A percentile compares a stretch with the other conserved stretches of the same genome.
phyloP scores from a whole-genome alignment of 2,797 vertebrate species.

The Ctenosaura bakeri region DNA sequence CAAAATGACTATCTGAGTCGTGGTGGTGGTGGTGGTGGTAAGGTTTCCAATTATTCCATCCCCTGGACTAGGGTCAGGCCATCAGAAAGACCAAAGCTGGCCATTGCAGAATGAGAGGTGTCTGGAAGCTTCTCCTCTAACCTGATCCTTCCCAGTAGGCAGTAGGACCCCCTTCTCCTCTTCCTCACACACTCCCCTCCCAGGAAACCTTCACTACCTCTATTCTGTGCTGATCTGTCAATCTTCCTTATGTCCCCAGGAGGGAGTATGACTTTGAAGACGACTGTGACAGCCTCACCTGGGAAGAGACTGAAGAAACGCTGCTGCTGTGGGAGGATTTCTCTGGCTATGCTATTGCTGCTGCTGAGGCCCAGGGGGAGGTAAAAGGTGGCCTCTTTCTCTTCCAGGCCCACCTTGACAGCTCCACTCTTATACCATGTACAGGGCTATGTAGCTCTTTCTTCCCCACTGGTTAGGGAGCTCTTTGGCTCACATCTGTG shows the following conservation, averaged over 20 bases:
- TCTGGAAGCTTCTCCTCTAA: neutral
- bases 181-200: neutral
- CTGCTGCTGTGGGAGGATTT: conserved; percentile 98
- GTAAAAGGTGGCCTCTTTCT: conserved; percentile 76
- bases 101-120: neutral
- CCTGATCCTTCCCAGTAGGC: neutral
- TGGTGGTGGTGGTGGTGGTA: too few species aligned
- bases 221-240: conserved; percentile 15
- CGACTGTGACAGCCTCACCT: conserved; percentile 96
- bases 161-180: conserved; percentile 4
- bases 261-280: conserved; percentile 98
- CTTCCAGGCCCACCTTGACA: neutral
- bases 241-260: conserved; percentile 76
- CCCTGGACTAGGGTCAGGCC: neutral
- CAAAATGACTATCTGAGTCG: neutral
- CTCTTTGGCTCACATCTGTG: neutral
- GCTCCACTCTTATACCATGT: too few species aligned
- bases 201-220: neutral
- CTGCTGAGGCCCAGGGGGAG: conserved; percentile 90
- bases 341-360: conserved; percentile 91
- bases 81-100: too few species aligned
- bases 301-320: conserved; percentile 98
- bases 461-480: neutral
- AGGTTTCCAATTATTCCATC: neutral
- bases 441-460: too few species aligned